Base-by-base conservation (phyloP, 2,113 vertebrate species). In the Saguinus imperator region DNA sequence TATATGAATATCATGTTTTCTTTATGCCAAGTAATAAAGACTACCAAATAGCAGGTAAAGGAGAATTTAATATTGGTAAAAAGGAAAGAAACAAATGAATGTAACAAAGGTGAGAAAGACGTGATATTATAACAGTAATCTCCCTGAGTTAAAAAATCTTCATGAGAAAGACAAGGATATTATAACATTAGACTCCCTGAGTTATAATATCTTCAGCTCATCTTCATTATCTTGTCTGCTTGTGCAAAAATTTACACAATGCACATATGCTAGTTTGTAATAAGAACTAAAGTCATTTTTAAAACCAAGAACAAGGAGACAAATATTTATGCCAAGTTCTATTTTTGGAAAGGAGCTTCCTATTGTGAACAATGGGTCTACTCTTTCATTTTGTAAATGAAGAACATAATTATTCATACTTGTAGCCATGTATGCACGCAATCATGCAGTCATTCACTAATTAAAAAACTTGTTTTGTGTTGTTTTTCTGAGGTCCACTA, bases 181-280 rank as follows among this genome's bases (percentile, higher is more conserved):
- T 68, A 23, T 40, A 43, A 37, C 10, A 75, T 52, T 43, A 27
- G 8, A 4, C 29, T 27, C 48, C 29, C 88, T 32, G 11, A 27
- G 11, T 27, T 14, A 23, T 43, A 1, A 2, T 57, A 37, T 11
- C 27, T 8, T 1, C 0, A 61, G 6, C 11, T 55, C 13, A 13
- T 57, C 64, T 45, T 64, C 23, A 5, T 40, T 93, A 81, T 32
- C 3, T 70, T n/a, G 20, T 73, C n/a, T 68, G 16, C 35, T 83
- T 8, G 18, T 79, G 11, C 23, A 91, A 64, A 91, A 64, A 37
- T 35, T 23, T n/a, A 35, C 27, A 52, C n/a, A 37, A 25, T 18
- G 20, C 32, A 18, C 1, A 0, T 35, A 3, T 6, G 23, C 32
- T 55, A 7, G 13, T 87, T 58, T 61, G 11, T 55, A 57, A 50